Evolutionary conservation across 2,113 vertebrate genomes (phyloP).

Genomic region (Machaerirhynchus nigripectus): DNA sequence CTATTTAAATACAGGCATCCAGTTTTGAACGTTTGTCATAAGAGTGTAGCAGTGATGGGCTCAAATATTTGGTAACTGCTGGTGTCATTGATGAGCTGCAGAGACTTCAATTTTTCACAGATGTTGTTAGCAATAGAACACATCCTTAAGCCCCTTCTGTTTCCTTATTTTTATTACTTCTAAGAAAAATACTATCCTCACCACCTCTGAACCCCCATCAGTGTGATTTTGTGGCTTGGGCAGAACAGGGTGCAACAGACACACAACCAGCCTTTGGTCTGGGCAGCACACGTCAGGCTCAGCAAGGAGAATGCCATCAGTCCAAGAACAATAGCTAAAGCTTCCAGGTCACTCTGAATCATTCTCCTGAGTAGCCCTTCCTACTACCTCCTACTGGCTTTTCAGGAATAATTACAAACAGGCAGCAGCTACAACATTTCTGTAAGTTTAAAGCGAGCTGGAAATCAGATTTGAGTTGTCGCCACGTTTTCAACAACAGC

Average conservation of each 20-base stretch:
- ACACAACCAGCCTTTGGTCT: not conserved
- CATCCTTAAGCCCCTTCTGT: not conserved
- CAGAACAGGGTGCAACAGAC: not conserved
- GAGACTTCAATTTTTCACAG: not conserved
- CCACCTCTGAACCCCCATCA: not conserved
- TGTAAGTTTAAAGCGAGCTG: not conserved
- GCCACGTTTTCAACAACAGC: not conserved
- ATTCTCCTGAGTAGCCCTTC: not conserved
- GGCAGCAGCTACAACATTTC: not conserved
- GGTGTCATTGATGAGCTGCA: not conserved
- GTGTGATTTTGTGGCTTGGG: not conserved
- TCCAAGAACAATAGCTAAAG: not conserved
- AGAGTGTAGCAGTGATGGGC: not conserved
- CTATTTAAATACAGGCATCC: not conserved
- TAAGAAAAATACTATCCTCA: not conserved
- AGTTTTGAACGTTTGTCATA: not conserved
- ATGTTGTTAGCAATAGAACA: not conserved
- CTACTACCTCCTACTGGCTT: not conserved
- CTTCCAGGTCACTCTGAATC: not conserved
- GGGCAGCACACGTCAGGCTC: not conserved
- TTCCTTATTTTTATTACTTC: not conserved
- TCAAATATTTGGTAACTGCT: not conserved
- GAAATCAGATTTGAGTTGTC: not conserved
- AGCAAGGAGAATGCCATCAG: not conserved
- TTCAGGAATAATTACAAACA: slow-evolving; percentile 26